Evolutionary conservation across 2,797 vertebrate species (phyloP), one percentile per base, ranked within the genome.

Genomic region (Hybognathus amarus): DNA sequence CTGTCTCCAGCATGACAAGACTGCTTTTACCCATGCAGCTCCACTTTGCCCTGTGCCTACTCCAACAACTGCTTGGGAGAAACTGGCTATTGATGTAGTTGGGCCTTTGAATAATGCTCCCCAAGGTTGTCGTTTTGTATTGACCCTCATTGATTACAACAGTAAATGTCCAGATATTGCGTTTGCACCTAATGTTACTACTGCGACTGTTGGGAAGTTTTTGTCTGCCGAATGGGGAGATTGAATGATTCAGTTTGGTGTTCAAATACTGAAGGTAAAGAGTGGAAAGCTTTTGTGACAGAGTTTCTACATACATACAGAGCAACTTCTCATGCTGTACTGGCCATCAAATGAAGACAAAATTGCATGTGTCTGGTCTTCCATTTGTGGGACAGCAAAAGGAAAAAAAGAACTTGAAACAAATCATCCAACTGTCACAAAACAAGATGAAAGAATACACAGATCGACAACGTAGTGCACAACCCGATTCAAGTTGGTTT

Each of bases 191-290:
- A 30, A 40, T 0, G 6, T 83, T 18, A 77, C 73, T 36, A 42
- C 80, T 24, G 20, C 9, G 0, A 24, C 71, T 36, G 71, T 76
- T 36, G n/a, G n/a, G n/a, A n/a, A n/a, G 27, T 40, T 33, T 20
- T 6, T 83, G 20, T 50, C 80, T 17, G 40, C n/a, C n/a, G 2
- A 84, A 79, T 63, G 76, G 82, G 9, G 82, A 84, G 61, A 70
- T 79, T 4, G 36, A 77, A 52, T 13, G 5, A 0, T 67, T 54
- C 13, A 83, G 68, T 18, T 5, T 9, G 38, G 27, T 47, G 5
- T 54, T 83, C 11, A 77, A 69, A 27, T 38, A 83, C n/a, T n/a
- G 54, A 84, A 50, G 52, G 76, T 30, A 61, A 84, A 63, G 33
- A 68, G 8, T 40, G 47, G 40, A n/a, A n/a, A n/a, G n/a, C n/a